Evolutionary conservation across 2,797 vertebrate genomes (phyloP).

Genomic region (Phrynocephalus forsythii): DNA sequence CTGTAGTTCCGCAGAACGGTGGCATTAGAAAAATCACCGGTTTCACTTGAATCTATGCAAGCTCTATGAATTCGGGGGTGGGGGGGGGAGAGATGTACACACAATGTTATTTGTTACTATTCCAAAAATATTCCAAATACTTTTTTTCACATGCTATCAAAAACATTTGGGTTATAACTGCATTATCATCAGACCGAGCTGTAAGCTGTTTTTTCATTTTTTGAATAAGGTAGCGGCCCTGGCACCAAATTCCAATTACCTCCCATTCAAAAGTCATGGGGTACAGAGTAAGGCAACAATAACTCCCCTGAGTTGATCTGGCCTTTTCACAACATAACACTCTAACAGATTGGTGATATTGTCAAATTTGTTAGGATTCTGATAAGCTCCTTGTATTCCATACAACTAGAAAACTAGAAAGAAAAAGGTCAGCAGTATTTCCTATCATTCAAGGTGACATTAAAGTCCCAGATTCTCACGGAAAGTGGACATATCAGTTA

Average conservation of each 20-base stretch:
- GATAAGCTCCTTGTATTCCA: not conserved
- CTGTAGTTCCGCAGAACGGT: slow-evolving; percentile 89
- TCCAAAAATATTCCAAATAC: not conserved
- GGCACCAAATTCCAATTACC: not conserved
- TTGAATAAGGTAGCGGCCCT: not conserved
- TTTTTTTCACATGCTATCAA: not conserved
- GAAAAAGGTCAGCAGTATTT: not conserved
- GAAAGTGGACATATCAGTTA: not conserved
- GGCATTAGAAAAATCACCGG: slow-evolving; percentile 87
- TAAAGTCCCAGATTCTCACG: not conserved
- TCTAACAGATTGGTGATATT: not conserved
- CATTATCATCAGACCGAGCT: too few relatives aligned
- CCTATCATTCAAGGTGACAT: too few relatives aligned
- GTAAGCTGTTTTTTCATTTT: too few relatives aligned
- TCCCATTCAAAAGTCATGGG: not conserved
- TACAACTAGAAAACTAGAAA: not conserved
- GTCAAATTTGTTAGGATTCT: not conserved
- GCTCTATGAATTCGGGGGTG: slow-evolving; percentile 81
- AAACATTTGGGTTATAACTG: too few relatives aligned
- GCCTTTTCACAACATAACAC: not conserved
- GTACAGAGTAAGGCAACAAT: not conserved
- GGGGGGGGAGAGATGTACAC: not conserved
- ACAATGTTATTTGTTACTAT: not conserved
- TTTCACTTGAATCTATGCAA: slow-evolving; percentile 92
- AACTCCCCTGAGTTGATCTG: not conserved